Evolutionary conservation across 2,113 vertebrate species (phyloP).

Genomic region (Bufo bufo): DNA sequence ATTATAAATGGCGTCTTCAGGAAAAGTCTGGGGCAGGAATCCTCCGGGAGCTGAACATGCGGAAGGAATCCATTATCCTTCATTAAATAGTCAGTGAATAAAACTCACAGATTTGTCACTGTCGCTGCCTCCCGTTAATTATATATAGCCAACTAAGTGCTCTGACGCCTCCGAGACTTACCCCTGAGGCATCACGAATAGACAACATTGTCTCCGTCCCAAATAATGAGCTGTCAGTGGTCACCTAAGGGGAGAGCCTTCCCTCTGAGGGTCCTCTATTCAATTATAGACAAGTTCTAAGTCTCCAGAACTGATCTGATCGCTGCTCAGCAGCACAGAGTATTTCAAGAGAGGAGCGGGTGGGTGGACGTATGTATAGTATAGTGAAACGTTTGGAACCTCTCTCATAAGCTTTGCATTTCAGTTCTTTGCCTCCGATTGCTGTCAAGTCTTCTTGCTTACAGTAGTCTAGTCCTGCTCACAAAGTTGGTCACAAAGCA

Average conservation of each 20-base stretch:
- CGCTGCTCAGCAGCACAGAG: too few species aligned
- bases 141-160: slow-evolving; percentile 1
- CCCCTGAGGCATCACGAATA: background rate
- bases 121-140: background rate
- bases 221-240: background rate
- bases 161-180: background rate
- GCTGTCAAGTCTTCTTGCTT: too few species aligned
- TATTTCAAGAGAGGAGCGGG: too few species aligned
- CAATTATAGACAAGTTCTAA: too few species aligned
- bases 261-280: too few species aligned
- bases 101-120: slow-evolving; percentile 4
- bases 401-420: too few species aligned
- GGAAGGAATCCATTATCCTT: slow-evolving; percentile 7
- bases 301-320: too few species aligned
- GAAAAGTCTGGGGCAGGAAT: background rate
- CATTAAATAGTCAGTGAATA: slow-evolving; percentile 11
- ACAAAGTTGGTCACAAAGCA: too few species aligned
- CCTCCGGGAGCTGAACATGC: background rate
- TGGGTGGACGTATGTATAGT: too few species aligned
- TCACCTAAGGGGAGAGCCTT: background rate
- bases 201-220: background rate
- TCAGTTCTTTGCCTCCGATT: too few species aligned
- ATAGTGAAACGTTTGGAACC: too few species aligned
- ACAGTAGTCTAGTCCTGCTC: too few species aligned
- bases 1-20: background rate